A percentile compares a stretch with the other conserved stretches of the same genome.
These are phyloP conservation scores for Empidonax traillii DNA, from an alignment of 2,113 vertebrate species.

Conservation along the genomic window DNA sequence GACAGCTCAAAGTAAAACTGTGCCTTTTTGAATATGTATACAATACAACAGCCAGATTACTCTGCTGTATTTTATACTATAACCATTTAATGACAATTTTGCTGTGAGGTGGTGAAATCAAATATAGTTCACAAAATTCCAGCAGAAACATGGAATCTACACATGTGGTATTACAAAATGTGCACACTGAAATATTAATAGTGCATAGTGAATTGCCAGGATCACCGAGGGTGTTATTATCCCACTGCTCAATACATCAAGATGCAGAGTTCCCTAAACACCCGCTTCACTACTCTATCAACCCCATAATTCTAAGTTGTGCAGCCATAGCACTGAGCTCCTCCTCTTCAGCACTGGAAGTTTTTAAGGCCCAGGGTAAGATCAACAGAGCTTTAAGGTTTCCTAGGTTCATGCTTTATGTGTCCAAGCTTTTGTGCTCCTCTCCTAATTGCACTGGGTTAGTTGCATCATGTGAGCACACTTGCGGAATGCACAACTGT, in stretches of 20 bases:
- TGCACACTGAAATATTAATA: not conserved
- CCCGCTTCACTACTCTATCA: not conserved
- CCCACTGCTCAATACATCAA: not conserved
- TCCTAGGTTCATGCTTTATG: fast-evolving
- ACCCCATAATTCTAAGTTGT: not conserved
- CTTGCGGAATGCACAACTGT: not conserved
- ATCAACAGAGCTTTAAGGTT: fast-evolving
- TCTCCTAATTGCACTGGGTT: not conserved
- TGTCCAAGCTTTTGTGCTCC: not conserved
- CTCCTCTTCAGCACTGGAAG: not conserved
- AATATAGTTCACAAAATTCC: not conserved
- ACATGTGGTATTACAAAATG: not conserved
- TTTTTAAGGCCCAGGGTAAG: not conserved
- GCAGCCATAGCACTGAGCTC: not conserved
- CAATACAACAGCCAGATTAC: not conserved
- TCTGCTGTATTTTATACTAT: not conserved
- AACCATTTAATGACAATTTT: not conserved
- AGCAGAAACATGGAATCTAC: not conserved
- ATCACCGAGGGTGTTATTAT: not conserved
- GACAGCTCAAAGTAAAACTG: not conserved
- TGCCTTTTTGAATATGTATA: not conserved
- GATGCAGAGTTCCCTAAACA: not conserved
- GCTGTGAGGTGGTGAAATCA: not conserved
- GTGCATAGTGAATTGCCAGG: not conserved
- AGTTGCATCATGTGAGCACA: not conserved